These are phyloP conservation scores for Cerastoderma edule DNA, from an alignment of 2,888 invertebrate species.

Conservation along the genomic window DNA sequence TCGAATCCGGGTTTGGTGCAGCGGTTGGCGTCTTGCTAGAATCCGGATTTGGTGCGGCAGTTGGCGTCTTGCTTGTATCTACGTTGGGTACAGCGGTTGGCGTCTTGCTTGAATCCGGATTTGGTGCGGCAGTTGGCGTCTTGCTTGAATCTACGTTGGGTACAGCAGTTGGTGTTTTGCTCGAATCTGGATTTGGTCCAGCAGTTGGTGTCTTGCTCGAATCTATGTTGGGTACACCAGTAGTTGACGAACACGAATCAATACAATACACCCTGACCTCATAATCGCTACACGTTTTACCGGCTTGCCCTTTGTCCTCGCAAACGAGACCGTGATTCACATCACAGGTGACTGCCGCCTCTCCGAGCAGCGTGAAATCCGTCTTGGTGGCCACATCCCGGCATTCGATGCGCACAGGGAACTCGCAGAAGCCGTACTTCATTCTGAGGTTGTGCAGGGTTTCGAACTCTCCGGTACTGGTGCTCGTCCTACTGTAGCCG, in stretches of 20 bases:
- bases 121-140: constrained; percentile 48
- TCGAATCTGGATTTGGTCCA: constrained; percentile 26
- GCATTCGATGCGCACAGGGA: constrained; percentile 88
- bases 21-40: constrained; percentile 39
- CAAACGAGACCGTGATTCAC: constrained; percentile 71
- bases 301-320: constrained; percentile 68
- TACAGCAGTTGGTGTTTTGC: constrained; percentile 39
- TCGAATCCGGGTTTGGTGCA: constrained; percentile 29
- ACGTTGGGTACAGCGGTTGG: constrained; percentile 47
- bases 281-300: constrained; percentile 74
- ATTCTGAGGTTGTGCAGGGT: constrained; percentile 69
- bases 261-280: constrained; percentile 82
- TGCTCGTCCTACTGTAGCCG: constrained; percentile 75
- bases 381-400: constrained; percentile 88
- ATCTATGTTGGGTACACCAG: neutral
- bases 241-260: constrained; percentile 54
- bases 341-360: constrained; percentile 90
- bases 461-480: constrained; percentile 79
- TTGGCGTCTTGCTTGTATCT: constrained; percentile 38
- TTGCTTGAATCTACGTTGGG: constrained; percentile 27
- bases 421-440: constrained; percentile 71
- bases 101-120: constrained; percentile 23
- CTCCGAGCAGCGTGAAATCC: constrained; percentile 88
- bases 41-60: constrained; percentile 32
- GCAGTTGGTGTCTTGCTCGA: constrained; percentile 42